Evolutionary conservation across 35 echinoderm and acorn worm genomes (phyloP).

Genomic region (Acanthaster planci): DNA sequence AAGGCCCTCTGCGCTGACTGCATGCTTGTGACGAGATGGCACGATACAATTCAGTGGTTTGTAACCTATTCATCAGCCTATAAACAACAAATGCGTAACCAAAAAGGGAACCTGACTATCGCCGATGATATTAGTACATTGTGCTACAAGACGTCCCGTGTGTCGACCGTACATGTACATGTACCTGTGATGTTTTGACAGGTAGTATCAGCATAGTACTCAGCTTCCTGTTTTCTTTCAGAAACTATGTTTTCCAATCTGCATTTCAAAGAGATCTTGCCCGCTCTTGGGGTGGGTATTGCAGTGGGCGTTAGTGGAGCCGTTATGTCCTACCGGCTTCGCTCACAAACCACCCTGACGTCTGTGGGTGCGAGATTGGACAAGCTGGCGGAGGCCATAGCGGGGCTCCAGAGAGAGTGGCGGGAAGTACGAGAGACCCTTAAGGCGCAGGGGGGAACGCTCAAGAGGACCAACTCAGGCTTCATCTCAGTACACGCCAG

Average conservation of each 20-base stretch:
- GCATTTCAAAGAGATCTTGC: conserved; percentile 43
- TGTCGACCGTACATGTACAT: too few species aligned
- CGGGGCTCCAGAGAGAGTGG: conserved; percentile 51
- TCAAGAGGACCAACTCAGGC: conserved; percentile 18
- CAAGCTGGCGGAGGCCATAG: conserved; percentile 15
- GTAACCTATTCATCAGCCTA: too few species aligned
- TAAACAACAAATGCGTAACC: too few species aligned
- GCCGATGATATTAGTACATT: too few species aligned
- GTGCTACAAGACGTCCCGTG: too few species aligned
- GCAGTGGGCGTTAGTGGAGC: conserved; percentile 61
- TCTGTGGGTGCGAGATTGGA: conserved; percentile 20
- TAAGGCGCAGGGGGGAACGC: not conserved
- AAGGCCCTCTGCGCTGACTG: too few species aligned
- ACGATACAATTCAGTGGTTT: too few species aligned
- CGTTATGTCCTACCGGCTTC: conserved; percentile 27
- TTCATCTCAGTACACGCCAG: conserved; percentile 49
- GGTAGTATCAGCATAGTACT: too few species aligned
- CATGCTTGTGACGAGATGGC: too few species aligned
- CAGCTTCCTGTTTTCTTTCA: too few species aligned
- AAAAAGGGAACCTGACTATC: too few species aligned
- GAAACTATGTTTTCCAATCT: conserved; percentile 2
- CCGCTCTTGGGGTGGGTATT: conserved; percentile 68
- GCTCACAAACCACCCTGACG: not conserved
- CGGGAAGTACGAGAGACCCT: conserved; percentile 39
- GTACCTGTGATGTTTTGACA: too few species aligned